phyloP scores from a whole-genome alignment of 2,113 vertebrate genomes.

The Python bivittatus region DNA sequence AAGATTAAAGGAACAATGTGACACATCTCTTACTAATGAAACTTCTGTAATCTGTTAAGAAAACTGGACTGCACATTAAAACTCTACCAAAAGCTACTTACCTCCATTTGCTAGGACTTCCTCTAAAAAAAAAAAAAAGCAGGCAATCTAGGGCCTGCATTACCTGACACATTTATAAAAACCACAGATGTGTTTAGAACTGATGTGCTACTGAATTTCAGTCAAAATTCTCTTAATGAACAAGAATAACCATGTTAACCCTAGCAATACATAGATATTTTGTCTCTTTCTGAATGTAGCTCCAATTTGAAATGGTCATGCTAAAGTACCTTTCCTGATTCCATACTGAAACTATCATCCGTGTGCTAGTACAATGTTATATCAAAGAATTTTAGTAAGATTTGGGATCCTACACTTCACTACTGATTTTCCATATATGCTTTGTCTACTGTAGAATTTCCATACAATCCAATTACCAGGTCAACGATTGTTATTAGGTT shows the following conservation, averaged over 20 bases:
- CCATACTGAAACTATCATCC: neutral
- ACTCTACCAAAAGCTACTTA: conserved; percentile 66
- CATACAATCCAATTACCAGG: neutral
- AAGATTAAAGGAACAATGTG: neutral
- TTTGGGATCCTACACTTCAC: neutral
- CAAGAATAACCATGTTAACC: neutral
- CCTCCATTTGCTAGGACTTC: conserved; percentile 66
- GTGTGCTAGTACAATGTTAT: neutral
- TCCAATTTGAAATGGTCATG: neutral
- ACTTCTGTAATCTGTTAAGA: neutral
- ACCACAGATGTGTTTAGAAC: neutral
- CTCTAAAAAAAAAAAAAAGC: neutral
- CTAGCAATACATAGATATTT: neutral
- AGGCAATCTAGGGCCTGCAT: conserved; percentile 3
- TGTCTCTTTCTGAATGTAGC: neutral
- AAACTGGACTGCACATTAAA: neutral
- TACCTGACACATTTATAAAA: neutral
- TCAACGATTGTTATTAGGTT: neutral
- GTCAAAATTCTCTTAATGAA: neutral
- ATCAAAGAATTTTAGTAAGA: neutral
- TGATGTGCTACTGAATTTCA: neutral
- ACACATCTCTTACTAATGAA: neutral
- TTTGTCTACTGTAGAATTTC: neutral
- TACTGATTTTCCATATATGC: neutral
- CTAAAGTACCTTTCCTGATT: neutral